These are phyloP conservation scores for Callyntrura guangdongensis DNA, from an alignment of 2,888 invertebrate species.

Conservation along the genomic window DNA sequence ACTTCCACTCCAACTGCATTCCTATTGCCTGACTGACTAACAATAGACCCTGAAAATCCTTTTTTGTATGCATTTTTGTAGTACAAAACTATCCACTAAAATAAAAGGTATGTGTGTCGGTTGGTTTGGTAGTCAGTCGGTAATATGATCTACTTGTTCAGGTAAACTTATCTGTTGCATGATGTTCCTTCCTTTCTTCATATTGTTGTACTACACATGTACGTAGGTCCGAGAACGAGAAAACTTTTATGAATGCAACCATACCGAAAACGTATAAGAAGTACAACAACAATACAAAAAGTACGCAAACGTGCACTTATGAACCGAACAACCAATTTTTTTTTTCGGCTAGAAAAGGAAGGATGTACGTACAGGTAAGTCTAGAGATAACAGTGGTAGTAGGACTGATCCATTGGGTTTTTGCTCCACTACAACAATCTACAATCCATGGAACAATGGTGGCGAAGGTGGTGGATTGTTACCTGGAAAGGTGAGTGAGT, in stretches of 20 bases:
- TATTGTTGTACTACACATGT: not conserved
- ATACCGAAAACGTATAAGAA: slow-evolving; percentile 34
- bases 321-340: not conserved
- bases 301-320: not conserved
- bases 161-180: not conserved
- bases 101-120: not conserved
- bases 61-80: not conserved
- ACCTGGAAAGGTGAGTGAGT: slow-evolving; percentile 65
- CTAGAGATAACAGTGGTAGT: slow-evolving; percentile 28
- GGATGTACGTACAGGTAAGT: slow-evolving; percentile 47
- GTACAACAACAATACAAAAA: not conserved
- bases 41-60: slow-evolving; percentile 57
- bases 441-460: slow-evolving; percentile 29
- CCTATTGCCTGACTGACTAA: slow-evolving; percentile 18
- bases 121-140: not conserved
- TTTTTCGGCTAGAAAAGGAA: slow-evolving; percentile 49
- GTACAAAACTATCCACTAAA: not conserved
- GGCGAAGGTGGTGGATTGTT: slow-evolving; percentile 44
- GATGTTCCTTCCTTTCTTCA: not conserved
- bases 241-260: slow-evolving; percentile 50
- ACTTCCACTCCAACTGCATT: not conserved
- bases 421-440: not conserved
- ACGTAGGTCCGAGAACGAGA: not conserved
- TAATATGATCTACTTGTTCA: not conserved
- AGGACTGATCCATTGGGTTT: slow-evolving; percentile 41